A percentile compares a stretch with the other conserved stretches of the same genome.
These are phyloP conservation scores for Chaetodon trifasciatus DNA, from an alignment of 2,797 vertebrate genomes.

Conservation along the genomic window DNA sequence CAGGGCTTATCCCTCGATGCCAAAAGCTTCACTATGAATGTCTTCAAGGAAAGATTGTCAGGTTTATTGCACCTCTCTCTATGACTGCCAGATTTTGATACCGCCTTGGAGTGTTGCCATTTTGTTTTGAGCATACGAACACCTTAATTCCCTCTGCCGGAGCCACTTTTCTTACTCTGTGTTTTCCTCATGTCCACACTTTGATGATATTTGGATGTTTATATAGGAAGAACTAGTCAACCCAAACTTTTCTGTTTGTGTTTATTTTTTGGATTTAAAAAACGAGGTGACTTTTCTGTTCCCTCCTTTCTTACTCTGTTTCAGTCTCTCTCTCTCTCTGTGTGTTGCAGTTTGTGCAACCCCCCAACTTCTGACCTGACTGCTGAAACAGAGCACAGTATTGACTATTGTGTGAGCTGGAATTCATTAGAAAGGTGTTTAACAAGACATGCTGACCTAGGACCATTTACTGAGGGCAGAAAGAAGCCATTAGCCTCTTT, in stretches of 20 bases:
- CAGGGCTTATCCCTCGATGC: slow-evolving; percentile 1
- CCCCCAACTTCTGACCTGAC: slow-evolving; percentile 22
- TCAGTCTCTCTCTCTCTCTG: neutral
- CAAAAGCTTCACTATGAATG: neutral
- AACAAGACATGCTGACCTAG: slow-evolving; percentile 30
- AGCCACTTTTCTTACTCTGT: neutral
- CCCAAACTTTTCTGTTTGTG: neutral
- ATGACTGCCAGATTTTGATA: neutral
- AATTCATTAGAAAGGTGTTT: slow-evolving; percentile 53
- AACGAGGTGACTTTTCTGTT: neutral
- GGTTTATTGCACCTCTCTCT: neutral
- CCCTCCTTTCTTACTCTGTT: neutral
- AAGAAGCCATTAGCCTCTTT: neutral
- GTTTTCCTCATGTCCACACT: neutral
- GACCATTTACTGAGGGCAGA: slow-evolving; percentile 24
- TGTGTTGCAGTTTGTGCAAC: neutral
- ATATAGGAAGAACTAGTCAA: neutral
- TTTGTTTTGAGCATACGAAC: neutral
- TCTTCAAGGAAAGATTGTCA: neutral
- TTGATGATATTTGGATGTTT: neutral
- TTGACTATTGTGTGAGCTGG: slow-evolving; percentile 46
- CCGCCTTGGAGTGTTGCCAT: neutral
- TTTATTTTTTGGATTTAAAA: neutral
- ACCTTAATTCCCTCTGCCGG: neutral
- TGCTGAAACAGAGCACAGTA: slow-evolving; percentile 21